Conservation (phyloP, 2,888 invertebrate species). For the Phaonia tiefii region DNA sequence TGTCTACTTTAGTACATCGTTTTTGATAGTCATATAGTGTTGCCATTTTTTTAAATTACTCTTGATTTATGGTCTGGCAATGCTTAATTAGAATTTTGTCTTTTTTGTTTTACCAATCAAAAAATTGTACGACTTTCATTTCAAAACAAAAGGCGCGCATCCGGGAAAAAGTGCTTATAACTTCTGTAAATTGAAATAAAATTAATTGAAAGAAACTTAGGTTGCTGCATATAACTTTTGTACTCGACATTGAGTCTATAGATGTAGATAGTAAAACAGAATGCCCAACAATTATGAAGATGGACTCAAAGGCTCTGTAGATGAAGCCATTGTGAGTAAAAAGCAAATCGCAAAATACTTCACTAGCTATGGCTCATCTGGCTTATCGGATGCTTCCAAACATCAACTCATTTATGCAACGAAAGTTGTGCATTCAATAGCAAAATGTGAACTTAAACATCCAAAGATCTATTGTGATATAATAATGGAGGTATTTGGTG, state of each 20-base stretch:
- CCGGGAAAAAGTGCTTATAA: no score
- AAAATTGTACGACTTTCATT: no score
- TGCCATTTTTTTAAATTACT: no score
- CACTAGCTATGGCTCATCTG: slow-evolving; percentile 59
- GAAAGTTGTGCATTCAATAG: slow-evolving; percentile 67
- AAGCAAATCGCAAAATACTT: slow-evolving; percentile 51
- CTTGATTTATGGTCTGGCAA: no score
- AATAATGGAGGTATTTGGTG: slow-evolving; percentile 65
- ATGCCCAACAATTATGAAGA: slow-evolving; percentile 52
- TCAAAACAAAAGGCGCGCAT: no score
- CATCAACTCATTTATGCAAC: slow-evolving; percentile 68
- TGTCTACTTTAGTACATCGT: no score
- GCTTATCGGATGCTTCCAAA: slow-evolving; percentile 60
- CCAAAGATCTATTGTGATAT: slow-evolving; percentile 72
- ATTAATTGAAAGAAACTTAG: no score
- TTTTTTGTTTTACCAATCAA: no score
- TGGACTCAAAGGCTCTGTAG: slow-evolving; percentile 30
- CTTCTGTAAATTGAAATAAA: background rate
- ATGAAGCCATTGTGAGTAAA: slow-evolving; percentile 43
- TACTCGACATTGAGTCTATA: no score
- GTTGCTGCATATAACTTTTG: no score
- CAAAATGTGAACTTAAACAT: slow-evolving; percentile 69
- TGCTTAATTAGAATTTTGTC: no score
- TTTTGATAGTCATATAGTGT: no score
- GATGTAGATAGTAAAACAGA: background rate